Evolutionary conservation across 2,797 vertebrate species (phyloP), one percentile per base, ranked within the genome.

Genomic region (Pseudomugil tenellus): DNA sequence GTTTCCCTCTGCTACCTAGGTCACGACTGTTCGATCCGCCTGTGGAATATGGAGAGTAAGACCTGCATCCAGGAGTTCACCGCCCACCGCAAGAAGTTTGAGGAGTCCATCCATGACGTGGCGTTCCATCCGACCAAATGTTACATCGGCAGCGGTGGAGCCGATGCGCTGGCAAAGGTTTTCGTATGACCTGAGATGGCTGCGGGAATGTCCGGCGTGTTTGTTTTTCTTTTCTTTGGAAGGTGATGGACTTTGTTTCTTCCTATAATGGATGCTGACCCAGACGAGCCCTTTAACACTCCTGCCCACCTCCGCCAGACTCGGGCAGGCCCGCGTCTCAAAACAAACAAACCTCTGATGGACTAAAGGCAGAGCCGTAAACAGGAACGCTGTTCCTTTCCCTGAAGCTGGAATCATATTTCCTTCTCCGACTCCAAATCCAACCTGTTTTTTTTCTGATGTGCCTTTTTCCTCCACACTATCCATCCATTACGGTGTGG

Each of bases 41-140:
- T 99, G 79, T 99, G 98, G 98, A 99, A 98, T 91, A 95, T 99
- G 87, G 98, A 99, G 90, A 99, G 96, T 90, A 99, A 98, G 94
- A 99, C 97, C 2, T 99, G 97, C 92, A 97, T 99, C 90, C 98
- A 99, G 75, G 98, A 99, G 88, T 99, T 99, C 92, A 99, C 98
- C 1, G 97, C 97, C 83, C 98, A 99, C 93, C 94, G 98, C 81
- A 99, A 98, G 92, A 99, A 99, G 86, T 97, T 95, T 48, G 97
- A 98, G 69, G 98, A 99, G 87, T 96, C 98, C 1, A 99, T 99
- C 90, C 95, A 99, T 29, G 97, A 98, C 58, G 98, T 99, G 93
- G 97, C 98, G 78, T 99, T 99, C 84, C 98, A 99, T 82, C 98
- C 98, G 34, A 95, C 96, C 61, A 98, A 97, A 91, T 98, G 96